Evolutionary conservation across 2,113 vertebrate genomes (phyloP).

Genomic region (Xiphophorus maculatus): DNA sequence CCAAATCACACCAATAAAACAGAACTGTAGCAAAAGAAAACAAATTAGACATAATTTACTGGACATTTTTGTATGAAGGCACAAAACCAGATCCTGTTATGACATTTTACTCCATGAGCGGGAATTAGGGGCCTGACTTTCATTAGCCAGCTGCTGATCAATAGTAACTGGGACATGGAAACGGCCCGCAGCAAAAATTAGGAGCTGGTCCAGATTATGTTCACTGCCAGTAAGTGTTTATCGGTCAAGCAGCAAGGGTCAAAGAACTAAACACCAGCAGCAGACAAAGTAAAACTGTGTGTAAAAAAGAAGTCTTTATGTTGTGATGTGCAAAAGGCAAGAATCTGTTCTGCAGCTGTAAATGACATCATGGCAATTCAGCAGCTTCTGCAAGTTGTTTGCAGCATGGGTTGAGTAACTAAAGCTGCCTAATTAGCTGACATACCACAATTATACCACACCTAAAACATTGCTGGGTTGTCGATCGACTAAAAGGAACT

Average conservation of each 20-base stretch:
- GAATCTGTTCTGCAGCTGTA: conserved; percentile 29
- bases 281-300: conserved; percentile 6
- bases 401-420: conserved; percentile 25
- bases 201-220: conserved; percentile 36
- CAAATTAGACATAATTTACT: conserved; percentile 1
- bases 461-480: conserved; percentile 29
- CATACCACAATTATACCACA: conserved; percentile 50
- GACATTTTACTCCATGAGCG: conserved; percentile 40
- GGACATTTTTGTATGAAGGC: conserved; percentile 6
- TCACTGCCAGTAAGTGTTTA: conserved; percentile 46
- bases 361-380: conserved; percentile 34
- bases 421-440: conserved; percentile 35
- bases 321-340: conserved; percentile 16
- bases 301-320: conserved; percentile 4
- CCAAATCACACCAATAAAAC: not conserved
- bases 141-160: conserved; percentile 61
- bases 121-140: conserved; percentile 47
- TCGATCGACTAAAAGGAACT: conserved; percentile 7
- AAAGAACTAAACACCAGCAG: conserved; percentile 45
- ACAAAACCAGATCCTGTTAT: conserved; percentile 1
- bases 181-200: conserved; percentile 40
- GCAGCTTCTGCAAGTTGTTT: conserved; percentile 52
- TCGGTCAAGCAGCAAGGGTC: conserved; percentile 33
- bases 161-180: conserved; percentile 39
- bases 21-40: conserved; percentile 3